Evolutionary conservation across 2,888 invertebrate species (phyloP), one percentile per base, ranked within the genome.

Genomic region (Odiellus spinosus): DNA sequence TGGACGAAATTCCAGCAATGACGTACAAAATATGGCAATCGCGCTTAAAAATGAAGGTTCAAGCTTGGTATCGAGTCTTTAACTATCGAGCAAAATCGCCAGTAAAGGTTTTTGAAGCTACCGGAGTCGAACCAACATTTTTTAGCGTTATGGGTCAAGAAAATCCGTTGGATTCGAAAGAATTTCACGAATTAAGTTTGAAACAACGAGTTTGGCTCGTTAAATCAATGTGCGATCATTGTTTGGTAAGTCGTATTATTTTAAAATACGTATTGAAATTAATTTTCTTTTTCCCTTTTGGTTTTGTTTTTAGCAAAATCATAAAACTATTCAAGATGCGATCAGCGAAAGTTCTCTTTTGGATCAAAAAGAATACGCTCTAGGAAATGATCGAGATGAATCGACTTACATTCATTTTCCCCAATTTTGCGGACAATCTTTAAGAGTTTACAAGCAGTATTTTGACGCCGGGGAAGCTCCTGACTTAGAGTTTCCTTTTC

Each of bases 21-120:
- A 72, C 75, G 3, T 75, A 74, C 57, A 64, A 64, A 51, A 67
- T 73, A 44, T 75, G 75, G 74, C 70, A 71, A 21, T 64, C 66
- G 41, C 69, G 71, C 52, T 61, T 75, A 38, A 58, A 63, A 19
- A 61, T 64, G 45, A 70, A 68, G 55, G 60, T 73, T 19, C 61
- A 64, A 19, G 58, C 61, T 17, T 75, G 74, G 74, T 74, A 71
- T 59, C 71, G 70, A 56, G 56, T 65, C 36, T 70, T 68, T 56
- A 60, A 66, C 26, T 62, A 62, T 42, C 60, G 59, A 40, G 65
- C 67, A 50, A 62, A 64, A 12, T 61, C 66, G 42, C 60, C 50
- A 3, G 48, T 56, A 45, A 59, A 59, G 58, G 66, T 71, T 34
- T 66, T 70, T 49, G 67, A 68, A 44, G 61, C 64, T 18, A 61